Conservation (phyloP, 2,797 vertebrate genomes). For the Sebastes minor region DNA sequence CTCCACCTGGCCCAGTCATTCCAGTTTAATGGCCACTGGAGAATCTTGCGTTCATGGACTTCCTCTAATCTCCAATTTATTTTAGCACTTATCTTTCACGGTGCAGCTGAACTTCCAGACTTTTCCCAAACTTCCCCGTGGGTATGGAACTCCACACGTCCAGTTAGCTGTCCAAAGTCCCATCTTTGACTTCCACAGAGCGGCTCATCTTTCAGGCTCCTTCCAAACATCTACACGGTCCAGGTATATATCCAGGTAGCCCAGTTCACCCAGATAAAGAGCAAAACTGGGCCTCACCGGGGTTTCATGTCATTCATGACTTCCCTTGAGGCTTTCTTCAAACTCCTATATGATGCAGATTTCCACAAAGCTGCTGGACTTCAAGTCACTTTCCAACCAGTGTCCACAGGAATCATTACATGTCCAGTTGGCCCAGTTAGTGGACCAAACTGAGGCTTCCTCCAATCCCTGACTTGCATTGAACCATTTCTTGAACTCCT, state of each 20-base stretch:
- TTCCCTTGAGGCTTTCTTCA: neutral
- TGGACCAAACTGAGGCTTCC: neutral
- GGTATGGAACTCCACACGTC: neutral
- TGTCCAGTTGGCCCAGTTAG: neutral
- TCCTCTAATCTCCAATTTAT: neutral
- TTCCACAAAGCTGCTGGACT: neutral
- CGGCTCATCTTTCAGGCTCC: neutral
- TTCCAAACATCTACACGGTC: neutral
- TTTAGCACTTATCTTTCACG: neutral
- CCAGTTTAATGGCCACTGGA: neutral
- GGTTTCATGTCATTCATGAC: neutral
- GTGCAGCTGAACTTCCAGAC: neutral
- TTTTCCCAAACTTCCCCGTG: no score
- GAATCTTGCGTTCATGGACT: neutral
- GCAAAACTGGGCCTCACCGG: neutral
- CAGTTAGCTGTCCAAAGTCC: neutral
- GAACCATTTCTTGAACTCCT: neutral
- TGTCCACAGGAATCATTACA: neutral
- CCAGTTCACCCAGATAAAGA: neutral
- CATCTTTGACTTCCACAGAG: neutral
- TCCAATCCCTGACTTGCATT: neutral
- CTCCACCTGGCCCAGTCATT: neutral
- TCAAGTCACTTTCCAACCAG: neutral
- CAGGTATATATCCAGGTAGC: neutral
- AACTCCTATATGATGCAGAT: neutral